Evolutionary conservation across 1,140 invertebrate species (phyloP).

Genomic region (Amyelois transitella): DNA sequence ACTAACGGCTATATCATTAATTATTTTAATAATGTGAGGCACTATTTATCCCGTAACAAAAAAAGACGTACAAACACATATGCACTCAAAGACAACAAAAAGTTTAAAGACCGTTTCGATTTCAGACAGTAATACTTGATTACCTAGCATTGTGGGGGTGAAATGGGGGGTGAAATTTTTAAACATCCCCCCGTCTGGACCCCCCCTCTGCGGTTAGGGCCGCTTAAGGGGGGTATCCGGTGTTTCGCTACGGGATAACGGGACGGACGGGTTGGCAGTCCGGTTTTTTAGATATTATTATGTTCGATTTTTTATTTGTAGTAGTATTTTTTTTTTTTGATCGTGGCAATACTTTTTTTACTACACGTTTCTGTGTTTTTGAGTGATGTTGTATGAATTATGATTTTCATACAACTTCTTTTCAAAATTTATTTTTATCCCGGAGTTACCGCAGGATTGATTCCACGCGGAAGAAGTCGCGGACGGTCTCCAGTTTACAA

Average conservation of each 20-base stretch:
- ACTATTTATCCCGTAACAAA: no score
- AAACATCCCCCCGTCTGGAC: constrained; percentile 60
- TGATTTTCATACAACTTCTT: no score
- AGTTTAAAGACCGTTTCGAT: constrained; percentile 60
- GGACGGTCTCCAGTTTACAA: no score
- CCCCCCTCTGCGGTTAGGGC: constrained; percentile 11
- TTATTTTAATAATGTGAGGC: no score
- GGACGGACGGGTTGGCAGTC: background rate
- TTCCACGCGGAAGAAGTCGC: no score
- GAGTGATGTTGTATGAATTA: no score
- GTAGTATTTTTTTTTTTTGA: background rate
- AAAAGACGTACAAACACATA: background rate
- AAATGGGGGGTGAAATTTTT: constrained; percentile 70
- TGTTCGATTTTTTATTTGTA: background rate
- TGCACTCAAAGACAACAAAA: background rate
- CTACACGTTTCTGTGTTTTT: no score
- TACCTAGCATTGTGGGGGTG: constrained; percentile 56
- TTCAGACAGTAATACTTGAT: constrained; percentile 69
- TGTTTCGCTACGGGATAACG: constrained; percentile 3
- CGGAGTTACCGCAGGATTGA: no score
- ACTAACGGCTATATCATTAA: no score
- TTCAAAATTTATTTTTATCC: no score
- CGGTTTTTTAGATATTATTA: background rate
- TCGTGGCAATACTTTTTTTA: background rate
- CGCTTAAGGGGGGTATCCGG: constrained; percentile 1